A percentile compares a stretch with the other conserved stretches of the same genome.
Conservation (phyloP, 2,113 vertebrate genomes). For the Myodes glareolus region DNA sequence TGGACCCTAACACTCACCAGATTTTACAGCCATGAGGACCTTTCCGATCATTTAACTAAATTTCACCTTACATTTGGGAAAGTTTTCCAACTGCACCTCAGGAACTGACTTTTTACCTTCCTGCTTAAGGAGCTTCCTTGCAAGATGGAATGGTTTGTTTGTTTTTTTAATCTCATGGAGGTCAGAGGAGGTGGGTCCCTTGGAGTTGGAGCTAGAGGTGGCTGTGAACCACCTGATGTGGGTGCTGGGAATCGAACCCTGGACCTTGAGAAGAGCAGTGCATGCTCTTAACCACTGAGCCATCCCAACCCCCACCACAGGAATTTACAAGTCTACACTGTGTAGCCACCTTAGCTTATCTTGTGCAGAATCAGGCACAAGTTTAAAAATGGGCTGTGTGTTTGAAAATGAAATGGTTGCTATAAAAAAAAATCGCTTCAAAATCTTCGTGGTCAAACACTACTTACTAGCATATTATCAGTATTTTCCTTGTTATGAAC, state of each 20-base stretch:
- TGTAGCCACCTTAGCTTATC: background rate
- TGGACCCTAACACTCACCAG: background rate
- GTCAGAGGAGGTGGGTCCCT: background rate
- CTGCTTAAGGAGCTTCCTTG: background rate
- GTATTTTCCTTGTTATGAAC: background rate
- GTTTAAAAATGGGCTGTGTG: background rate
- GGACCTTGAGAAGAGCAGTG: background rate
- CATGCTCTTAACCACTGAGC: background rate
- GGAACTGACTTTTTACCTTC: too few relatives aligned
- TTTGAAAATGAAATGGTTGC: conserved; percentile 4
- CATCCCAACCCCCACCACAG: too few relatives aligned
- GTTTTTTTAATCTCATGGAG: background rate
- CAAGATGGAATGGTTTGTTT: background rate
- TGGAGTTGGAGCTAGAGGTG: background rate
- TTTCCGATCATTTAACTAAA: background rate
- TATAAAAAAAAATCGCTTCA: background rate
- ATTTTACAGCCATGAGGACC: background rate
- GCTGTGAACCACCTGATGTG: background rate
- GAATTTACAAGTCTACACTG: background rate
- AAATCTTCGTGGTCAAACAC: background rate
- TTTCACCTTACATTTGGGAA: conserved; percentile 6
- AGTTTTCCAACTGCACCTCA: background rate
- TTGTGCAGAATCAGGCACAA: background rate
- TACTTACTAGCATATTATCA: background rate
- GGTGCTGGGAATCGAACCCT: background rate